Evolutionary conservation across 2,113 vertebrate species (phyloP).

Genomic region (Tricholaema leucomelas): DNA sequence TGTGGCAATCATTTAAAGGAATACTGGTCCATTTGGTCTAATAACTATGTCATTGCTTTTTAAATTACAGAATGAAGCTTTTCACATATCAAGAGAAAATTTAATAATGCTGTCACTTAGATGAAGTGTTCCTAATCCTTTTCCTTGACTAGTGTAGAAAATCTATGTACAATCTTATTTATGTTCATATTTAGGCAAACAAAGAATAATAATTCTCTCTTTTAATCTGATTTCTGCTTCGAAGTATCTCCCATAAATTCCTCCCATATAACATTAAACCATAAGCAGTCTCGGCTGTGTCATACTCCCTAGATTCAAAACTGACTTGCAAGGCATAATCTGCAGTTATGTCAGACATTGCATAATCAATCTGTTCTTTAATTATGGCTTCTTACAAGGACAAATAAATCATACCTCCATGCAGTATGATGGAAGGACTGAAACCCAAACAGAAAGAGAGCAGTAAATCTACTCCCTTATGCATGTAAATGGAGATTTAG

Average conservation of each 20-base stretch:
- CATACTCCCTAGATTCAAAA: not conserved
- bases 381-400: constrained; percentile 17
- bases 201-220: constrained; percentile 14
- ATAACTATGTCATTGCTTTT: not conserved
- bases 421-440: not conserved
- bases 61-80: not conserved
- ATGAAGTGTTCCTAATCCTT: constrained; percentile 22
- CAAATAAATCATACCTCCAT: constrained; percentile 10
- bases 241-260: constrained; percentile 24
- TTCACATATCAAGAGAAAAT: not conserved
- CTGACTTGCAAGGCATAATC: not conserved
- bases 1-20: not conserved
- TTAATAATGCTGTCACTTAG: not conserved
- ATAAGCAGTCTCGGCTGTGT: constrained; percentile 31
- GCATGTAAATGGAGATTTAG: not conserved
- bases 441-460: not conserved
- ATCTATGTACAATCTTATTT: constrained; percentile 18
- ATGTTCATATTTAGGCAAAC: not conserved
- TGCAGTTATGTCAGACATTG: constrained; percentile 8
- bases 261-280: constrained; percentile 20
- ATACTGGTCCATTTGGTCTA: not conserved
- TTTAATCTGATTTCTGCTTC: constrained; percentile 44
- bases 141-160: not conserved
- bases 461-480: not conserved
- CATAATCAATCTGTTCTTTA: constrained; percentile 36